Base-by-base conservation (phyloP, 1,140 invertebrate species). In the Chelonus insularis region DNA sequence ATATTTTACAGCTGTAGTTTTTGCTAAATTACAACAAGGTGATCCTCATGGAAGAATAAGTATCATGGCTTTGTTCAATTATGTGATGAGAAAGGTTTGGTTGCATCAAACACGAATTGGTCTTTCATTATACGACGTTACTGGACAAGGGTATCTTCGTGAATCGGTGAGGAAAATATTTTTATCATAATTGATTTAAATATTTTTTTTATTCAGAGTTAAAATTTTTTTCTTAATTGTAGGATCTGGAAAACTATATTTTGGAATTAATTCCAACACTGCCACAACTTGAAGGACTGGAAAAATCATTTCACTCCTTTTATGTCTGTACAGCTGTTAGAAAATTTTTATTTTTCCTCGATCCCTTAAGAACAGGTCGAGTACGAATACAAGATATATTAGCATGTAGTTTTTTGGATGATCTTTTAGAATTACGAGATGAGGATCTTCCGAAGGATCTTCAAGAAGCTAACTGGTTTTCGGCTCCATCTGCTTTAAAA, bases 221-320 rank as follows among this genome's bases (percentile, higher is more conserved):
- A 9, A 14, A 29, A 23, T 4, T 39, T 50, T 48, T 66, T 70
- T 60, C 56, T 70, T 69, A 69, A 67, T 80, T 83, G 20, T 67
- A 93, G 91, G 95, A 98, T 77, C 79, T 99, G 64, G 96, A 98
- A 81, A 95, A 93, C 75, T 99, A 97, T 74, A 97, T 98, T 66
- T 83, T 89, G 25, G 95, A 98, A 75, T 78, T 98, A 39, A 93
- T 97, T 65, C 95, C 95, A 1, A 95, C 94, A 8, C 74, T 98
- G 55, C 89, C 91, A 1, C 93, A 96, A 66, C 79, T 98, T 0
- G 90, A 96, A 74, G 91, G 92, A 0, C 77, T 98, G 25, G 93
- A 97, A 76, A 91, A 93, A 51, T 95, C 94, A 0, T 98, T 98
- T 77, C 93, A 96, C 71, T 94, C 90, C 8, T 98, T 99, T 83